Conservation (phyloP, 1,140 invertebrate genomes). For the Aphidius gifuensis region DNA sequence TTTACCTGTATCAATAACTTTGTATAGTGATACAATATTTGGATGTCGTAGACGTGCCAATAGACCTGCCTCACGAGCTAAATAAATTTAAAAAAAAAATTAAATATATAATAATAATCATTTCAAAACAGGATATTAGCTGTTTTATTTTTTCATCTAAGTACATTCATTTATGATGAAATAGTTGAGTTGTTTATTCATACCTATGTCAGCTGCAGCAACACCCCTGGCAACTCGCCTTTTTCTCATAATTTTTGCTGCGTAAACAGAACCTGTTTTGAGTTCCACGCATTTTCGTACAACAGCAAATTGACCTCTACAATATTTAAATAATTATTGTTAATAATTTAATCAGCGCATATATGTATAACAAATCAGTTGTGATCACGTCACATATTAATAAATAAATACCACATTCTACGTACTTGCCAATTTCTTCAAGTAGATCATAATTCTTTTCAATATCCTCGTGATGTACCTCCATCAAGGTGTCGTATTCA, state of each 20-base stretch:
- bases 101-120: not conserved
- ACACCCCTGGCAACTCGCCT: slow-evolving; percentile 59
- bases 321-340: slow-evolving; percentile 8
- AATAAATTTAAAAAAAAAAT: slow-evolving; percentile 30
- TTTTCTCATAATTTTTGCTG: slow-evolving; percentile 72
- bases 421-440: slow-evolving; percentile 65
- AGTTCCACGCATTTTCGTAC: slow-evolving; percentile 63
- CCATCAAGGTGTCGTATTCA: slow-evolving; percentile 54
- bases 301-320: slow-evolving; percentile 71
- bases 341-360: not conserved
- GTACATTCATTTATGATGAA: not conserved
- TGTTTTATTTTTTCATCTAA: not conserved
- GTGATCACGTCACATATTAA: slow-evolving; percentile 5
- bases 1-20: slow-evolving; percentile 63
- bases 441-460: slow-evolving; percentile 60
- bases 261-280: slow-evolving; percentile 60
- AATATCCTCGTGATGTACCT: slow-evolving; percentile 60
- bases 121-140: slow-evolving; percentile 9
- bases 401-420: slow-evolving; percentile 36
- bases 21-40: slow-evolving; percentile 63
- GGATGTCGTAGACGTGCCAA: slow-evolving; percentile 61
- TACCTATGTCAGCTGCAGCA: slow-evolving; percentile 57
- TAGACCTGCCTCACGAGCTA: slow-evolving; percentile 62
- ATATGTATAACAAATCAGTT: not conserved
- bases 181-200: slow-evolving; percentile 13